phyloP scores from a whole-genome alignment of 2,888 invertebrate genomes.

The Notodonta ziczac region DNA sequence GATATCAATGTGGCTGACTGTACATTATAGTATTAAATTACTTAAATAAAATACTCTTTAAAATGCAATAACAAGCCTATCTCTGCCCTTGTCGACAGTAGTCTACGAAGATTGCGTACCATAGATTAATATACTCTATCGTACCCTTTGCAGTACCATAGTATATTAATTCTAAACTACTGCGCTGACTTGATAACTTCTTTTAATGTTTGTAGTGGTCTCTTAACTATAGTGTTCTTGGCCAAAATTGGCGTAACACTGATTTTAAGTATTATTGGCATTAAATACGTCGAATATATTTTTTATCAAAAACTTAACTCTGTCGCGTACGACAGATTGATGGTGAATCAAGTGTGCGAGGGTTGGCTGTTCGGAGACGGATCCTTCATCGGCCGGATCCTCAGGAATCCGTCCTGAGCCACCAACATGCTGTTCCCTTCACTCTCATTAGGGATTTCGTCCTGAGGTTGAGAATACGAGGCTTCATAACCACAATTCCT shows the following conservation, averaged over 20 bases:
- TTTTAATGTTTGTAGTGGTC: neutral
- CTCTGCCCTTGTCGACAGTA: neutral
- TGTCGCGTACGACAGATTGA: conserved; percentile 69
- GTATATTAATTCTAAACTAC: neutral
- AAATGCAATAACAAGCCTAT: conserved; percentile 4
- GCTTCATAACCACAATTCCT: conserved; percentile 78
- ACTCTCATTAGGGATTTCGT: conserved; percentile 77
- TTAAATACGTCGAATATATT: too few species aligned
- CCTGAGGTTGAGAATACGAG: conserved; percentile 83
- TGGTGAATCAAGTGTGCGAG: conserved; percentile 79
- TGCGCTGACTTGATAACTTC: neutral
- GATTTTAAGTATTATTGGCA: neutral
- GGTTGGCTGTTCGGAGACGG: conserved; percentile 51
- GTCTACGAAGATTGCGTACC: neutral
- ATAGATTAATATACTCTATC: neutral
- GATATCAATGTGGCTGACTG: conserved; percentile 28
- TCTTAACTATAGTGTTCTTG: neutral
- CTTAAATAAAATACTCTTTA: conserved; percentile 32
- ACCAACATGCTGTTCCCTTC: conserved; percentile 91
- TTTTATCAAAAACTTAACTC: conserved; percentile 70
- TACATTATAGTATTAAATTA: conserved; percentile 40
- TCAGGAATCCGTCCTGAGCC: conserved; percentile 95
- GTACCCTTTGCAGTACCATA: neutral
- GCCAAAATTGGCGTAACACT: neutral
- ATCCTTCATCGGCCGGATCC: conserved; percentile 90